phyloP scores from a whole-genome alignment of 2,797 vertebrate genomes.

The Gymnoscopelus microlampas region DNA sequence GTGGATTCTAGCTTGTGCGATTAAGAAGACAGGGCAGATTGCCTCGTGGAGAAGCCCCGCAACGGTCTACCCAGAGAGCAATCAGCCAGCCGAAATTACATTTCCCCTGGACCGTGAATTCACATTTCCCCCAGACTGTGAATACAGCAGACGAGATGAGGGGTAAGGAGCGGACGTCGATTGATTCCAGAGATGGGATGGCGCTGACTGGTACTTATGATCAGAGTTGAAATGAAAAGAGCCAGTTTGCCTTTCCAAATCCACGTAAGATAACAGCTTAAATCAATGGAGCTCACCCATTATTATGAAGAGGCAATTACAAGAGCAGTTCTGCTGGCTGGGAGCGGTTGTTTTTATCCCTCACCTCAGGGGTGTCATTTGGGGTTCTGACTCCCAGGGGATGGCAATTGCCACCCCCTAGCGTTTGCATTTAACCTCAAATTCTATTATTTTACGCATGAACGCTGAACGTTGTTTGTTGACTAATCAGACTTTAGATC shows the following conservation, averaged over 20 bases:
- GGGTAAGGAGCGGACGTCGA: neutral
- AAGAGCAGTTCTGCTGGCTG: conserved; percentile 3
- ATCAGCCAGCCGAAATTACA: conserved; percentile 44
- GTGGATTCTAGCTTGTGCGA: conserved; percentile 49
- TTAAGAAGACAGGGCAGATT: conserved; percentile 49
- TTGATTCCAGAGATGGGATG: too few species aligned
- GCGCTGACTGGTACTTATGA: too few species aligned
- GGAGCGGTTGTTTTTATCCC: conserved; percentile 29
- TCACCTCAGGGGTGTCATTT: too few species aligned
- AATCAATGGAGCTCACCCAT: neutral
- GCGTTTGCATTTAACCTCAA: too few species aligned
- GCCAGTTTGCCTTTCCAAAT: too few species aligned
- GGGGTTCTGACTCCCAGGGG: too few species aligned
- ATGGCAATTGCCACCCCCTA: too few species aligned
- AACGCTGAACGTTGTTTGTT: too few species aligned
- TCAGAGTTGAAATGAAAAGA: too few species aligned
- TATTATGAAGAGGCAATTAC: conserved; percentile 16
- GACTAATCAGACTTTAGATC: too few species aligned
- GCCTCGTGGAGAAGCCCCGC: conserved; percentile 36
- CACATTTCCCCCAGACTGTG: neutral
- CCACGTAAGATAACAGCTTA: too few species aligned
- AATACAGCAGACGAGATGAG: conserved; percentile 21
- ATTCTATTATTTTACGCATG: too few species aligned
- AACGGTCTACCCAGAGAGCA: conserved; percentile 35
- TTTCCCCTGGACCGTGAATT: conserved; percentile 35